Evolutionary conservation across 92 coral and sea anemone genomes (phyloP), one percentile per base, ranked within the genome.

Genomic region (Palythoa heliodiscus): DNA sequence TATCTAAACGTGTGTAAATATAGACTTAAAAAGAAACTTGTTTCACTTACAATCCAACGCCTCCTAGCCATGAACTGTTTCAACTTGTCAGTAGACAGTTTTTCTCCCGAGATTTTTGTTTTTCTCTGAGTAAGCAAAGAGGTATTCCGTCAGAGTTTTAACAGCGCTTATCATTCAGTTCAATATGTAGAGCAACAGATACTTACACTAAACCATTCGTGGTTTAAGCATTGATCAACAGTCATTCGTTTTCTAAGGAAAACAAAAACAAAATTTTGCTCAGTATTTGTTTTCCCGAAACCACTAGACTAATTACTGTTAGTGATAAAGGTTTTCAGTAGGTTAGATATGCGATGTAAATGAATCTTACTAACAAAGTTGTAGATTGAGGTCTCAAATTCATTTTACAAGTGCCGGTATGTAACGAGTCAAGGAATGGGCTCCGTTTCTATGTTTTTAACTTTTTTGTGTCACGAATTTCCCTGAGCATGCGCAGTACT

Each of bases 51-150:
- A 91, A 91, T 93, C 99, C 99, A 96, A 78, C 99, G 98, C 74
- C 98, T 90, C 39, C 99, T 91, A 22, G 99, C 99, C 73, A 96
- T 85, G 90, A 96, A 96, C 89, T 92, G 95, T 93, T 96, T 96
- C 93, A 96, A 82, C 84, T 96, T 94, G 82, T 94, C 98, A 69
- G 99, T 96, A 87, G 95, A 94, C 82, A 96, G 90, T 84, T 96
- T 96, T 92, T 96, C 94, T 38, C 96, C 93, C 70, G 93, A 91
- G 86, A 96, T 88, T 20, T 90, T 86, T 78, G 95, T 91, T 19
- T 91, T 91, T 96, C 90, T 96, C 99, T 94, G 92, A 50, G 74
- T 17, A 7, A 20, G 71, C 70, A 67, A 73, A 73, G 8, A 60
- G 83, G 79, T 12, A 72, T 52, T 37, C 14, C 19, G 20, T 39